Percentiles rank a stretch among this genome's conserved stretches.
Conservation (phyloP, 2,797 vertebrate genomes). For the Lutjanus argentimaculatus region DNA sequence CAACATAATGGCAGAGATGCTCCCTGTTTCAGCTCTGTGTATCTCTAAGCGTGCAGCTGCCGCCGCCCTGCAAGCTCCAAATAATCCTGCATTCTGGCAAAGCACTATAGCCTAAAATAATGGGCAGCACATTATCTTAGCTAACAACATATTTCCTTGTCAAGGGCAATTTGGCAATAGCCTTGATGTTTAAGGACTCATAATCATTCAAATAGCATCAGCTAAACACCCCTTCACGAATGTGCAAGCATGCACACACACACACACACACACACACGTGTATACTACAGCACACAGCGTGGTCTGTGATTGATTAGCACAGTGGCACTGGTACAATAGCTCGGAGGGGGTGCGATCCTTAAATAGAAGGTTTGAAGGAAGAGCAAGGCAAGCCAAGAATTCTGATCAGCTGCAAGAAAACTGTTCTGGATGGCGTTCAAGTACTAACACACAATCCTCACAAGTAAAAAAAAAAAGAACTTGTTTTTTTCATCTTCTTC, state of each 20-base stretch:
- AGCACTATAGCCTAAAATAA: constrained; percentile 79
- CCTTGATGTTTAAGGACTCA: constrained; percentile 84
- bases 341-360: constrained; percentile 82
- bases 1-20: constrained; percentile 72
- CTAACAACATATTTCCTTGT: constrained; percentile 85
- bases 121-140: constrained; percentile 79
- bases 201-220: constrained; percentile 78
- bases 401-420: constrained; percentile 82
- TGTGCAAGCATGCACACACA: constrained; percentile 41
- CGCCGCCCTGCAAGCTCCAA: constrained; percentile 70
- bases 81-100: constrained; percentile 80
- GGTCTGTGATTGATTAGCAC: constrained; percentile 87
- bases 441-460: constrained; percentile 58
- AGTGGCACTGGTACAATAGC: constrained; percentile 88
- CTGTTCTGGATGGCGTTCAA: constrained; percentile 70
- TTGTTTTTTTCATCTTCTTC: neutral
- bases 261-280: constrained; percentile 36
- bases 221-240: constrained; percentile 66
- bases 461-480: constrained; percentile 34
- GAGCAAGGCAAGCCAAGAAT: constrained; percentile 82
- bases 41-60: constrained; percentile 81
- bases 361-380: constrained; percentile 84
- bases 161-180: constrained; percentile 84
- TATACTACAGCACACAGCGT: constrained; percentile 65
- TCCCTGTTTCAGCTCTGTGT: constrained; percentile 73